phyloP scores from a whole-genome alignment of 2,888 invertebrate genomes.

The Pandemis corylana region DNA sequence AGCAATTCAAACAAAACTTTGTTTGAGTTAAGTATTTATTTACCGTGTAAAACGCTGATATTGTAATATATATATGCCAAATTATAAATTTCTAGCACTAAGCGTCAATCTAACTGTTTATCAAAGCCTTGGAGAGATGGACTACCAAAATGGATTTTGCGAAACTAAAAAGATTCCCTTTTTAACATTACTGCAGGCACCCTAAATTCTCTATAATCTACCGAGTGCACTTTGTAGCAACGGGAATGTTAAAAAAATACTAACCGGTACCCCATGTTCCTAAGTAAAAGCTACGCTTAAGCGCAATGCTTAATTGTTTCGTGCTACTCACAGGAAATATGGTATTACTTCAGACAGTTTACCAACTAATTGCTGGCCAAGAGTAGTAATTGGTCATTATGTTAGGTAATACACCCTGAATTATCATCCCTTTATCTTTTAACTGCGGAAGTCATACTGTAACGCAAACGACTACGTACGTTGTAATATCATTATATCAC shows the following conservation, averaged over 20 bases:
- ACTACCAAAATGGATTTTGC: too few relatives aligned
- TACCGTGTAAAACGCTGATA: too few relatives aligned
- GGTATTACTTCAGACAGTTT: slow-evolving; percentile 20
- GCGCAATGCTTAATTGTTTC: slow-evolving; percentile 24
- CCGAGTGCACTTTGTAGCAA: background rate
- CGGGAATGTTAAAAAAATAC: background rate
- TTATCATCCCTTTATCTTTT: slow-evolving; percentile 5
- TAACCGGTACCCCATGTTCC: background rate
- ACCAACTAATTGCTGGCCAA: slow-evolving; percentile 21
- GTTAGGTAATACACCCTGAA: slow-evolving; percentile 14
- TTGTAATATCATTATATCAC: background rate
- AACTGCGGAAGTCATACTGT: background rate
- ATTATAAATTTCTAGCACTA: too few relatives aligned
- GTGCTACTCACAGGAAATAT: slow-evolving; percentile 25
- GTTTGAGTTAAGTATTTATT: too few relatives aligned
- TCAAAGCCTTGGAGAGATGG: too few relatives aligned
- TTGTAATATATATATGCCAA: too few relatives aligned
- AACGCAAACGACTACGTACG: background rate
- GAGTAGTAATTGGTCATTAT: slow-evolving; percentile 22
- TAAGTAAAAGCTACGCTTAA: background rate
- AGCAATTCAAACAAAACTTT: background rate
- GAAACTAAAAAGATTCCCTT: too few relatives aligned
- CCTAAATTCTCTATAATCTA: background rate
- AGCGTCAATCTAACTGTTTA: too few relatives aligned
- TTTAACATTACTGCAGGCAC: too few relatives aligned